phyloP scores from a whole-genome alignment of 1,140 invertebrate species.

The Sipha flava region DNA sequence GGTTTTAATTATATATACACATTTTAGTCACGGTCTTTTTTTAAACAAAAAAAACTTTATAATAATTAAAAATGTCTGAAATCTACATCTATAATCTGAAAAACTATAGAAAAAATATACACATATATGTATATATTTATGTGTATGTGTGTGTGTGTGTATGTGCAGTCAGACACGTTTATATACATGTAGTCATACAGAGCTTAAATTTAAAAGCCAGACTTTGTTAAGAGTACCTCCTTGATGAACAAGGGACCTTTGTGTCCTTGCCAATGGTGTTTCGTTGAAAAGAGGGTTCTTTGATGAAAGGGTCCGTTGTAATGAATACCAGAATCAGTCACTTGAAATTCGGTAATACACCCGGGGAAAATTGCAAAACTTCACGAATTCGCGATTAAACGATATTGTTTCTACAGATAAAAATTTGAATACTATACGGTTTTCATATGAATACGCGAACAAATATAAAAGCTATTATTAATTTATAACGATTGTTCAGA shows the following conservation, averaged over 20 bases:
- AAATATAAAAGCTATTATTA: background rate
- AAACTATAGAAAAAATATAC: background rate
- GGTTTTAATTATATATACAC: background rate
- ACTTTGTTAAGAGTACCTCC: background rate
- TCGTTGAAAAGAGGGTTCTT: background rate
- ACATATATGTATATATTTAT: too few relatives aligned
- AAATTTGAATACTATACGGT: background rate
- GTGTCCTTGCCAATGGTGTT: background rate
- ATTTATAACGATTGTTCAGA: background rate
- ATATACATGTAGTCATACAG: background rate
- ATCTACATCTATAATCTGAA: background rate
- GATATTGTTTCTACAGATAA: background rate
- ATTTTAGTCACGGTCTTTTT: background rate
- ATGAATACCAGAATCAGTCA: background rate
- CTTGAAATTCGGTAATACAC: background rate
- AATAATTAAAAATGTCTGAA: constrained; percentile 7
- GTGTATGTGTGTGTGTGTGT: too few relatives aligned
- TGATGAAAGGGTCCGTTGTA: background rate
- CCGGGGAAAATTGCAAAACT: background rate
- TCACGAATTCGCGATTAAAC: background rate
- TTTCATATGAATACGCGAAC: background rate
- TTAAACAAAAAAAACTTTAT: background rate
- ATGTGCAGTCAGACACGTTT: background rate
- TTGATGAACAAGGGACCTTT: background rate
- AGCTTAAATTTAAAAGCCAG: background rate